Percentiles rank a stretch among this genome's conserved stretches.
phyloP scores from a whole-genome alignment of 2,888 invertebrate species.

The Drosophila paramelanica region DNA sequence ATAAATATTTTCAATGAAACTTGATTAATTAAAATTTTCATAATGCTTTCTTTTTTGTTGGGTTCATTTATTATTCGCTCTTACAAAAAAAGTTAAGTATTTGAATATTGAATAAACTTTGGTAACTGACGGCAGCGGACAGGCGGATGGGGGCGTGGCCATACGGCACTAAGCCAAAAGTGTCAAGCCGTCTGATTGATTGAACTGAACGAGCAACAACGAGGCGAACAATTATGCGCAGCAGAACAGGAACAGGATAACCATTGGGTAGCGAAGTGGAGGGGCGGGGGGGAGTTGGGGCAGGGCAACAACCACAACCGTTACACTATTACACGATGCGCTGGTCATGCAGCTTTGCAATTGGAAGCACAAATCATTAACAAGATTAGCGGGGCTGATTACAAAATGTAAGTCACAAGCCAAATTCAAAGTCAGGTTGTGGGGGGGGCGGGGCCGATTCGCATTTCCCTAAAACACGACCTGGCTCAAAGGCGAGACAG shows the following conservation, averaged over 20 bases:
- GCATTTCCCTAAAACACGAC: conserved; percentile 17
- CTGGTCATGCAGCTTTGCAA: conserved; percentile 66
- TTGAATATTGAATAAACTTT: conserved; percentile 11
- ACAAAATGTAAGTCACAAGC: conserved; percentile 14
- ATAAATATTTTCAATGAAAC: neutral
- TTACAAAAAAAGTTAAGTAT: neutral
- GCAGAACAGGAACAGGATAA: conserved; percentile 7
- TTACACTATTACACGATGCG: conserved; percentile 46
- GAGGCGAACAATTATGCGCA: conserved; percentile 34
- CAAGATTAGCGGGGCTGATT: conserved; percentile 44
- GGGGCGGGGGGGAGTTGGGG: neutral
- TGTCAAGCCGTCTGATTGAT: conserved; percentile 70
- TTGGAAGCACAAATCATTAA: conserved; percentile 63
- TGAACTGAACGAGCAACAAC: conserved; percentile 63
- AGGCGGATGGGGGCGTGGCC: neutral
- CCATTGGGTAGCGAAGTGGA: neutral
- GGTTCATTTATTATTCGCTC: neutral
- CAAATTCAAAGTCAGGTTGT: conserved; percentile 4
- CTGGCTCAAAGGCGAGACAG: conserved; percentile 33
- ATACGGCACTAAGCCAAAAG: conserved; percentile 41
- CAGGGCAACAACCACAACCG: conserved; percentile 29
- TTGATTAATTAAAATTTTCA: neutral
- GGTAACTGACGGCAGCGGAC: neutral
- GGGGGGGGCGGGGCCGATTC: conserved; percentile 2
- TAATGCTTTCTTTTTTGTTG: neutral